phyloP scores from a whole-genome alignment of 2,888 invertebrate species.

The Lamellibrachia columna region DNA sequence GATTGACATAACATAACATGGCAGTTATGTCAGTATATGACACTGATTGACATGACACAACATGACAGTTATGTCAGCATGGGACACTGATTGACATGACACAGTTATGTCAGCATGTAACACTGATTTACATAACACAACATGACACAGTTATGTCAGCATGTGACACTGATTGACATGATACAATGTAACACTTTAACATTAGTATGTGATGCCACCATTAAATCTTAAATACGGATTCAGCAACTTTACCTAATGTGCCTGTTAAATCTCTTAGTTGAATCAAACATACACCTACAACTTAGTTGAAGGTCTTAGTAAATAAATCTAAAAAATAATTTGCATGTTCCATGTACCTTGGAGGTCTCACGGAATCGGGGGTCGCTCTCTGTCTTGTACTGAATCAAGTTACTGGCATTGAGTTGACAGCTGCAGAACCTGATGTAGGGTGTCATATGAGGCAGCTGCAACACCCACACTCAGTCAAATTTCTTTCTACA shows the following conservation, averaged over 20 bases:
- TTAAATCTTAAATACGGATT: neutral
- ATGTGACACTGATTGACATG: no score
- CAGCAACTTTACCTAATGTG: neutral
- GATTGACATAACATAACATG: neutral
- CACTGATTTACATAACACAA: neutral
- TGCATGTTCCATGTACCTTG: slow-evolving; percentile 40
- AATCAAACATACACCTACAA: neutral
- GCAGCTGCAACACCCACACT: slow-evolving; percentile 70
- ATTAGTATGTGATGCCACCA: neutral
- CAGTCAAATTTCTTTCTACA: neutral
- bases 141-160: neutral
- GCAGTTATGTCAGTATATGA: neutral
- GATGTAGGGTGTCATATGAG: slow-evolving; percentile 77
- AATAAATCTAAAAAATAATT: neutral
- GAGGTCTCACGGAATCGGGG: slow-evolving; percentile 73
- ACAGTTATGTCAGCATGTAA: neutral
- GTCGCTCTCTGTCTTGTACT: slow-evolving; percentile 73
- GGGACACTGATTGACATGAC: neutral
- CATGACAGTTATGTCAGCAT: neutral
- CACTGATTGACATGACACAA: neutral
- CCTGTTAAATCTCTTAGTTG: neutral
- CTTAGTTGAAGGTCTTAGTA: neutral
- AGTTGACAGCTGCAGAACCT: slow-evolving; percentile 80
- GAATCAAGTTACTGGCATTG: slow-evolving; percentile 76
- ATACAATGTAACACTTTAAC: neutral